Percentiles rank a stretch among this genome's conserved stretches.
Conservation (phyloP, 1,140 invertebrate species). For the Bactericera cockerelli region DNA sequence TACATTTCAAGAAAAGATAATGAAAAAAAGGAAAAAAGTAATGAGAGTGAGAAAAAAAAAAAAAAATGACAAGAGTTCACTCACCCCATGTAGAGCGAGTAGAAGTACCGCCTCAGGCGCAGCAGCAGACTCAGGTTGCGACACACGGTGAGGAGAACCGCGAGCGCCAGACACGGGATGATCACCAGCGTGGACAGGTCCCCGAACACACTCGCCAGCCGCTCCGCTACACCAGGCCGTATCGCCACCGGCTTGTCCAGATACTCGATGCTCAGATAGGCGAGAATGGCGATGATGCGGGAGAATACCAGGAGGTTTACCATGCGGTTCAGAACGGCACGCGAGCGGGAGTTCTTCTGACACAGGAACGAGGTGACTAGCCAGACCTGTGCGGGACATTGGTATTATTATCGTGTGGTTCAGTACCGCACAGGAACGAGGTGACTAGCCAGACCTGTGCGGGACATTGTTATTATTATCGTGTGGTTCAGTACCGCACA, state of each 20-base stretch:
- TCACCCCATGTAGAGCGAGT: background rate
- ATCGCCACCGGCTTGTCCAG: background rate
- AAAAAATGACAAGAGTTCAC: too few species aligned
- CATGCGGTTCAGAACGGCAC: background rate
- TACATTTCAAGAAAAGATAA: too few species aligned
- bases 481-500: background rate
- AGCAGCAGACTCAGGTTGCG: background rate
- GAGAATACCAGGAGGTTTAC: background rate
- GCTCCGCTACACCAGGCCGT: background rate
- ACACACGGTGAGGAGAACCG: background rate
- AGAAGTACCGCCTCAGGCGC: background rate
- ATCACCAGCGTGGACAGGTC: background rate
- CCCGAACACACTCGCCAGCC: background rate
- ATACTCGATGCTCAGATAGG: background rate
- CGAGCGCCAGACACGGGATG: background rate
- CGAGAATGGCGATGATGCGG: background rate
- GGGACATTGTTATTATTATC: too few species aligned
- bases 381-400: background rate
- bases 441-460: slow-evolving; percentile 1
- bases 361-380: slow-evolving; percentile 3
- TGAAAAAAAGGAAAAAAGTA: too few species aligned
- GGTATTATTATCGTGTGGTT: background rate
- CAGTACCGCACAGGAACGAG: background rate
- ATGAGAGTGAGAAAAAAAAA: too few species aligned
- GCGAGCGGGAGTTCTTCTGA: background rate